Base-by-base conservation (phyloP, 2,113 vertebrate genomes). In the Spermophilus dauricus region DNA sequence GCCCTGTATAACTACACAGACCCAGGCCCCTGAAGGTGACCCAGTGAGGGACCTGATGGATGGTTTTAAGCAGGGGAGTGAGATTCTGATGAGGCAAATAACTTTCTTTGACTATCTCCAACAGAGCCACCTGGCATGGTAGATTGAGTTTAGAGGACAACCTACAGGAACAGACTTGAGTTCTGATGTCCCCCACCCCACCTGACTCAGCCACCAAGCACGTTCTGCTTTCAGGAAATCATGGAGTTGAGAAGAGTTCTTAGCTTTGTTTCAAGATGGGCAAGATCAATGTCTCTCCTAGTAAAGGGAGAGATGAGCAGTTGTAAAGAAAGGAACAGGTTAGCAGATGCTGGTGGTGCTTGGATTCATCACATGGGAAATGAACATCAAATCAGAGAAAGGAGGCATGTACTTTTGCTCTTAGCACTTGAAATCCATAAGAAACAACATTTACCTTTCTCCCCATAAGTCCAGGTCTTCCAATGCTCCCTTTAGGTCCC, bases 401-500 rank as follows among this genome's bases (percentile, higher is more conserved):
- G 56, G 90, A 82, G 24, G 2, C 20, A 42, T 20, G 13, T 56
- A 30, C 34, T 63, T 94, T 82, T 17, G 20, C 18, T 82, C 65
- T 89, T 6, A 37, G 34, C 42, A 39, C 37, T 83, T 93, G 51
- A 89, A 93, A 81, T 26, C 63, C 48, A 9, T 39, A 81, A 67
- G 42, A 89, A 76, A 48, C 22, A 58, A 45, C 22, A 83, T 61
- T 8, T 91, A 99, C 99, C 98, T 99, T 99, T 95, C 91, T 98
- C 86, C 99, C 99, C 26, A 73, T 96, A 9, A 28, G n/a, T 20
- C 99, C 99, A 5, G 87, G 93, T 42, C 97, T 98, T 89, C 99
- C 99, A 4, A 2, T 14, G 51, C 8, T 94, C 12, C 98, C 98
- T 81, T 96, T 53, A 5, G 32, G 32, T 88, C 99, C 99, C 16